Base-by-base conservation (phyloP, 2,113 vertebrate genomes). In the Atherinomorus stipes region DNA sequence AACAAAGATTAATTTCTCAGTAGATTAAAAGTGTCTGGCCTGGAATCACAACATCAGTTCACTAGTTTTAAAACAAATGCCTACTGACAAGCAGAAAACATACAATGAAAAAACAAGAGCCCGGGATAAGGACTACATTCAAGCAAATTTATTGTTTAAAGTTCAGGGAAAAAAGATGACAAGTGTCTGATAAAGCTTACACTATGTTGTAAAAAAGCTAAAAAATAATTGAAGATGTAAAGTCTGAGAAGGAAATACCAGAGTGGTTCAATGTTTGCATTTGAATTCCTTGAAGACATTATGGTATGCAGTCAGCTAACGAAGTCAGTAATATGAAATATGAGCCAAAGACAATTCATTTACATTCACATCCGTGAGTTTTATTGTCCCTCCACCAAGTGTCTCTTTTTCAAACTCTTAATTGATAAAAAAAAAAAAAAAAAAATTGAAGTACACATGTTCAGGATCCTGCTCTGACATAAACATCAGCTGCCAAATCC, bases 391-490 rank as follows among this genome's bases (percentile, higher is more conserved):
- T 26, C 16, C 44, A 44, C 67, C 82, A 66, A 56, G 8, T 4
- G 53, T 80, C 80, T 71, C 59, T 65, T 60, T 56, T 49, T 62
- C 22, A 76, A 53, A 28, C 37, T 47, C 25, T 61, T 59, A 67
- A 80, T 81, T 88, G 77, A 89, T 87, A 92, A 92, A 91, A 89
- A 93, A 89, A 93, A 80, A 93, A 72, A 93, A 90, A 92, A 92
- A 91, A 89, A 93, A 89, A 93, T 81, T 93, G 72, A 93, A 90
- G 77, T 81, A 73, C 75, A 83, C 76, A 73, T 70, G 34, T 53
- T 13, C 64, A 81, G 28, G 85, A 31, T 79, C 70, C 40, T 59
- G 54, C 66, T 75, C 61, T 63, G 74, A 79, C 71, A 83, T 31
- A 22, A 54, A 72, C 61, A 54, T 80, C 71, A 45, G 54, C 67